Evolutionary conservation across 1,140 invertebrate genomes (phyloP), one percentile per base, ranked within the genome.

Genomic region (Frieseomelitta varia): DNA sequence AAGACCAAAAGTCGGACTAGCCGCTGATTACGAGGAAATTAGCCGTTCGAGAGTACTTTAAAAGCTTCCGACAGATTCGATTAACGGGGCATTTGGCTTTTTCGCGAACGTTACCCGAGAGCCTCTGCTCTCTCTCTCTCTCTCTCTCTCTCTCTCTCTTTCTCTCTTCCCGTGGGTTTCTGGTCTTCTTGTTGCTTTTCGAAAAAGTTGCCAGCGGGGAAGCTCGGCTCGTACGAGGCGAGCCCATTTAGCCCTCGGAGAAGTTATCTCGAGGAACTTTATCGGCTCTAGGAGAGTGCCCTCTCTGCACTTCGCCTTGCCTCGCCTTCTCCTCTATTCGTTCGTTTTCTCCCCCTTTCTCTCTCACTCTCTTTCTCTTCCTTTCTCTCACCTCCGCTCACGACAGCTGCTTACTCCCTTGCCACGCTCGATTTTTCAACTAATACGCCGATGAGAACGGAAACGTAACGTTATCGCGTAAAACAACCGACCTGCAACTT

Each of bases 11-110:
- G 39, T 47, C 14, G 3, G 4, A 10, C 11, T 11, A 21, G 6
- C 51, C 4, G 53, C 58, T 77, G 63, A 69, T 79, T 85, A 69
- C 74, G 63, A 58, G 61, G n/a, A 67, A 69, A 83, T 89, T 88
- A 85, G 87, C 55, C 74, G 74, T 61, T 39, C 67, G 72, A 80
- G 75, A 84, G 81, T 81, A 81, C 74, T 86, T 90, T 90, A 83
- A 90, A 90, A 90, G 86, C 89, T 84, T 88, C 83, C 68, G 86
- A 88, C 86, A 83, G 80, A 90, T 86, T 90, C 89, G 89, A 90
- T 90, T 90, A 90, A 85, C 69, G 79, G 63, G 65, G 51, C 21
- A 69, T 82, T 73, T 81, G 81, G 72, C 85, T 85, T 88, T 86
- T 88, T 27, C 84, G 27, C 58, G 68, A 30, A 15, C n/a, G 77